Evolutionary conservation across 2,113 vertebrate species (phyloP), one percentile per base, ranked within the genome.

Genomic region (Periophthalmodon schlosseri): DNA sequence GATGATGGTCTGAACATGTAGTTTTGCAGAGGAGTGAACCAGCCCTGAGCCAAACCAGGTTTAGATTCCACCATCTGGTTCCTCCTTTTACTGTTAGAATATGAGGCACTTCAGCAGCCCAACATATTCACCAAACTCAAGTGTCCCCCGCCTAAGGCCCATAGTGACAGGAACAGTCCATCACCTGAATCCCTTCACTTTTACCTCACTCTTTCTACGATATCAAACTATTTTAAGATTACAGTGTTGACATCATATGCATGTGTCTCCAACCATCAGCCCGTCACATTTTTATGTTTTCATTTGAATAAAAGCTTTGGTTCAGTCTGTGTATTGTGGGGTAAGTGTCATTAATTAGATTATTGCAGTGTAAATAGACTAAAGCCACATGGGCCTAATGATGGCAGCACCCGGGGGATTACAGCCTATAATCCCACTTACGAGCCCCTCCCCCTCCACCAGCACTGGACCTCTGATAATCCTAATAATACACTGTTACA

Each of bases 291-390:
- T 84, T 85, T 2, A 28, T 28, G 28, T 28, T 1, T 28, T 28
- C 28, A 28, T 28, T 28, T 28, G 28, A 28, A 28, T 28, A 28
- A 28, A 28, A 28, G 28, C 28, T 28, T 28, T 28, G 28, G 28
- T 44, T 76, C 65, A 78, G 65, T 23, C 72, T 71, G 56, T 20
- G 24, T 58, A 83, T 65, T 71, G 78, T 72, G 65, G 49, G 60
- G 73, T 84, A 84, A 82, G 78, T 76, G 69, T 65, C 73, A 78
- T 71, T 90, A 87, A 92, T 92, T 91, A 89, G 79, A 90, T 93
- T 94, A 94, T 95, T 94, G 83, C 92, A 91, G 78, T 94, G 94
- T 96, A 96, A 96, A 96, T 95, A 95, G 95, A 95, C 94, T 94
- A 95, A 95, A 94, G 92, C 92, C 80, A 86, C 91, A 94, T 89